phyloP scores from a whole-genome alignment of 2,888 invertebrate species.

The Limnephilus rhombicus region DNA sequence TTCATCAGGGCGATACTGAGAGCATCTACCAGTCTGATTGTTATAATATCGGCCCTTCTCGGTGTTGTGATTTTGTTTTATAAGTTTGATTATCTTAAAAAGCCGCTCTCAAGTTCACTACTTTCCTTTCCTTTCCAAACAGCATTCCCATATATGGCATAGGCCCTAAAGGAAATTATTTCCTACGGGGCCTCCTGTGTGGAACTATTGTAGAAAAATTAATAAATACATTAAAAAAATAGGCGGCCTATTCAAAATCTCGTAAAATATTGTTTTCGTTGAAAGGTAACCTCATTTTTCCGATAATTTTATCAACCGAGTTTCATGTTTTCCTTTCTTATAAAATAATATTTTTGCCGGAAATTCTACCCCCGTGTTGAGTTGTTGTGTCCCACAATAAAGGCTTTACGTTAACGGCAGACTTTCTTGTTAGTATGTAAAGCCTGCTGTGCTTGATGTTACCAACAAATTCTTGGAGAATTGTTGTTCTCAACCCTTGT shows the following conservation, averaged over 20 bases:
- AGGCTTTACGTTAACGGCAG: not conserved
- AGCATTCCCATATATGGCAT: too few relatives aligned
- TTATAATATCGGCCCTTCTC: not conserved
- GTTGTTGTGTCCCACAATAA: not conserved
- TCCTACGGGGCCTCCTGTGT: too few relatives aligned
- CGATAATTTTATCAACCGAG: not conserved
- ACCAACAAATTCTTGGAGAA: not conserved
- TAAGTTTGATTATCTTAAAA: too few relatives aligned
- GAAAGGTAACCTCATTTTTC: not conserved
- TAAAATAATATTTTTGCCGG: not conserved
- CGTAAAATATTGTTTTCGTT: not conserved
- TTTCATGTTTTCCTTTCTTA: not conserved
- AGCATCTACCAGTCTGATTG: not conserved
- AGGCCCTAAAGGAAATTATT: too few relatives aligned
- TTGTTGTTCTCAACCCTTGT: not conserved
- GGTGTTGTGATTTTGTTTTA: not conserved
- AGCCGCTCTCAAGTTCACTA: too few relatives aligned
- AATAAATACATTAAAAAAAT: not conserved
- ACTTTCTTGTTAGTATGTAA: conserved; percentile 1
- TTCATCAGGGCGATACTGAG: not conserved
- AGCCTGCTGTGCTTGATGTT: not conserved
- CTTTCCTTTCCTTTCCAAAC: too few relatives aligned
- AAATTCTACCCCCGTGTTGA: not conserved
- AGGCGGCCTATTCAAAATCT: not conserved
- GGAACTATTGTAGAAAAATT: too few relatives aligned